These are phyloP conservation scores for Acrossocheilus wenchowensis DNA, from an alignment of 2,797 vertebrate genomes.

Conservation along the genomic window DNA sequence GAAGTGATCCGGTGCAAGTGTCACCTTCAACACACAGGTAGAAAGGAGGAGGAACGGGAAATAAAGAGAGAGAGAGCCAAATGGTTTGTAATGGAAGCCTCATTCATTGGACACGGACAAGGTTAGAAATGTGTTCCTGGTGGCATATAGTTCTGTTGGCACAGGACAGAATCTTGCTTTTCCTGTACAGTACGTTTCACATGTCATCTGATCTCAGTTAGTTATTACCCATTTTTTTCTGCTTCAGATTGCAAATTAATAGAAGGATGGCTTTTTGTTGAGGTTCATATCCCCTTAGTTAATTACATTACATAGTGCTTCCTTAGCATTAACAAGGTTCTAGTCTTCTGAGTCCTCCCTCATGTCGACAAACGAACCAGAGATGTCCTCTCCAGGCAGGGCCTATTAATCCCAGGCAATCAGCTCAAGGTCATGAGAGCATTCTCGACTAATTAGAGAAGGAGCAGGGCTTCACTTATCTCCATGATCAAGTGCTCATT, in stretches of 20 bases:
- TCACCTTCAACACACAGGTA: conserved; percentile 55
- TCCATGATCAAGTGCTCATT: conserved; percentile 13
- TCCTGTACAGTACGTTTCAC: conserved; percentile 36
- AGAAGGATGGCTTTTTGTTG: conserved; percentile 42
- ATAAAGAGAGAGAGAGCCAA: background rate
- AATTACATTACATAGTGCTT: conserved; percentile 52
- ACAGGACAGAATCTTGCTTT: conserved; percentile 7
- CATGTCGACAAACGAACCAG: conserved; percentile 15
- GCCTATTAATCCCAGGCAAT: conserved; percentile 56
- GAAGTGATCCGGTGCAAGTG: conserved; percentile 44
- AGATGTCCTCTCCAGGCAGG: conserved; percentile 29
- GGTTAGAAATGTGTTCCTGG: conserved; percentile 7
- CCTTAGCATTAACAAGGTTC: conserved; percentile 30
- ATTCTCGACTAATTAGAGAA: conserved; percentile 24
- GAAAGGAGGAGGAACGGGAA: background rate
- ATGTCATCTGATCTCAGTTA: conserved; percentile 29
- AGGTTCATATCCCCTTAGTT: conserved; percentile 43
- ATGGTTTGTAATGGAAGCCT: conserved; percentile 19
- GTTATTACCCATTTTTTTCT: conserved; percentile 49
- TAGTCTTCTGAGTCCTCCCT: conserved; percentile 18
- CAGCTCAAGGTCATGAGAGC: conserved; percentile 57
- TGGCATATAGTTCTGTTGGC: background rate
- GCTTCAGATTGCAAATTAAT: conserved; percentile 53
- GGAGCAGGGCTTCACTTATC: background rate
- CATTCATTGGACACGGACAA: conserved; percentile 49